Percentiles rank a stretch among this genome's conserved stretches.
phyloP scores from a whole-genome alignment of 2,888 invertebrate species.

The Noctua fimbriata region DNA sequence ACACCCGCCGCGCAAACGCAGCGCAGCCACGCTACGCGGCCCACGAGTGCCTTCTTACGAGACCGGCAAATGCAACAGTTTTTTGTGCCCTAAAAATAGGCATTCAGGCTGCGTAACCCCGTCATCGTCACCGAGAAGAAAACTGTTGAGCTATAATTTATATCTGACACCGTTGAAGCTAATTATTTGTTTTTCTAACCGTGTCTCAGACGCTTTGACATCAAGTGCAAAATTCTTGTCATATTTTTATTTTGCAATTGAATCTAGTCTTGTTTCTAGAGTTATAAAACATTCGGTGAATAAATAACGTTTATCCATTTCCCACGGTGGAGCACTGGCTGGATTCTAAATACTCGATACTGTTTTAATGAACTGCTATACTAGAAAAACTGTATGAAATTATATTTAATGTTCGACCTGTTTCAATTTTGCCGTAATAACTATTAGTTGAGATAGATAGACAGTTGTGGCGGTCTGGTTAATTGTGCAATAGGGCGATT shows the following conservation, averaged over 20 bases:
- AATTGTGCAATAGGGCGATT: conserved; percentile 75
- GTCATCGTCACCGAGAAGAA: conserved; percentile 50
- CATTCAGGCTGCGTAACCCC: conserved; percentile 66
- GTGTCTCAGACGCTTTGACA: conserved; percentile 12
- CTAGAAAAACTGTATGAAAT: conserved; percentile 68
- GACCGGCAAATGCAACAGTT: conserved; percentile 45
- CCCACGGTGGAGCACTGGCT: conserved; percentile 54
- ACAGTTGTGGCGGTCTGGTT: conserved; percentile 61
- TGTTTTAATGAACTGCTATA: conserved; percentile 57
- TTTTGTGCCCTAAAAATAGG: conserved; percentile 67
- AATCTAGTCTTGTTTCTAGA: conserved; percentile 22
- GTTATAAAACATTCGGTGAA: conserved; percentile 30
- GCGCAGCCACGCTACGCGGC: conserved; percentile 13
- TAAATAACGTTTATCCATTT: conserved; percentile 47
- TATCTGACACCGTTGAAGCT: conserved; percentile 20
- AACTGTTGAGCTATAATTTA: conserved; percentile 45
- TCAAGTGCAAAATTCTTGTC: conserved; percentile 1
- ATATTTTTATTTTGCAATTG: conserved; percentile 24
- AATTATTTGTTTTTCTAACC: conserved; percentile 31
- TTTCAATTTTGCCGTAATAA: conserved; percentile 67
- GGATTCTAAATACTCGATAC: conserved; percentile 52
- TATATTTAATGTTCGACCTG: conserved; percentile 70
- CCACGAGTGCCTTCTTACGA: conserved; percentile 53
- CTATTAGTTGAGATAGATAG: conserved; percentile 64
- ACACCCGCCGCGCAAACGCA: conserved; percentile 11